Evolutionary conservation across 1,140 invertebrate species (phyloP), one percentile per base, ranked within the genome.

Genomic region (Drosophila varians): DNA sequence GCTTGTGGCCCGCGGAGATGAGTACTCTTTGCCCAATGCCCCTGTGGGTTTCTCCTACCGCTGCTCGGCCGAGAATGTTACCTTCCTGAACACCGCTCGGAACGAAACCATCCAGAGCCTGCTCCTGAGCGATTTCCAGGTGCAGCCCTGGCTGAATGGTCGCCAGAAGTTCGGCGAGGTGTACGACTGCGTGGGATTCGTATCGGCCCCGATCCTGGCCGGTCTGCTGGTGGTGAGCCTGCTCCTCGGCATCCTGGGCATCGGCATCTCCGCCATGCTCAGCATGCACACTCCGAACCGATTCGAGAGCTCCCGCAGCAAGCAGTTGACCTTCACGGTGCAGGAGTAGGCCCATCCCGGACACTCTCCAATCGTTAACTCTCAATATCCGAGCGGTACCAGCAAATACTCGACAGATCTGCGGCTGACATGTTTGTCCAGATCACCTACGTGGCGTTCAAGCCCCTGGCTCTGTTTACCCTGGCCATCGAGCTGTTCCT

Each of bases 261-360:
- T 96, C 90, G 98, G 96, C 1, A 92, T 99, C 6, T 93, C 93
- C 1, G 98, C 99, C 95, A 95, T 99, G 43, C 93, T 98, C 90
- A 95, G 97, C 84, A 98, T 99, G 73, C 96, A 96, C 82, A 99
- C 98, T n/a, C 98, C 98, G 94, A 99, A 99, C 92, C 93, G 96
- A 88, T 99, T 99, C 92, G 98, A 99, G 93, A 99, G 98, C 92
- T 96, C 97, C 23, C 98, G 99, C 91, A 96, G 97, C 74, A 99
- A 99, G 92, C 95, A 96, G 49, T 94, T 99, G 45, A 96, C 95
- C 4, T 95, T 99, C 58, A 96, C 94, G 53, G 93, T 94, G 36
- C 92, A 92, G 55, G 96, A 97, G 82, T 97, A 94, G 16, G 40
- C n/a, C n/a, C 9, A 9, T n/a, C 2, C n/a, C 31, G 4, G 31